Evolutionary conservation across 2,888 invertebrate species (phyloP), one percentile per base, ranked within the genome.

Genomic region (Chloroclysta siterata): DNA sequence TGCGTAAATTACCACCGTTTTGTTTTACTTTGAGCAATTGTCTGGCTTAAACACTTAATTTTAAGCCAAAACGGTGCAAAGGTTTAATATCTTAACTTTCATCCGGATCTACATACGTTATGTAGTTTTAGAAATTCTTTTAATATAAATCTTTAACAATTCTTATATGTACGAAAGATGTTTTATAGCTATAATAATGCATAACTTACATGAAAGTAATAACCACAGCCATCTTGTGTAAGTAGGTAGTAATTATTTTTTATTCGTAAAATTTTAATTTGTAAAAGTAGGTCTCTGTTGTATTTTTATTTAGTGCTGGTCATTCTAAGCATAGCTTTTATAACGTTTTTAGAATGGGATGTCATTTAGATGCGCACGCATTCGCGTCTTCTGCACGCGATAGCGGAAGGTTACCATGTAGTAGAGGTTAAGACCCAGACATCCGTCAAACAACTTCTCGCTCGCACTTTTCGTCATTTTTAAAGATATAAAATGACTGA

Each of bases 161-260:
- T 52, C 39, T 56, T 53, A 41, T 53, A 41, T 42, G 58, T 11
- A 39, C 59, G 41, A 14, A 41, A 29, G 39, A 50, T 52, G 46
- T 57, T 41, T 48, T 48, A 56, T 15, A 41, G 39, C 48, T 48
- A 39, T 53, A 39, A 39, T 53, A 39, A 46, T 59, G 63, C 54
- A 59, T 53, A 63, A 55, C 59, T 55, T 55, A 53, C 63, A 59
- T 55, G 13, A 54, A 59, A 51, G 33, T 52, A n/a, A 51, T 55
- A 46, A 44, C 29, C 28, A 7, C n/a, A 53, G 8, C 39, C 22
- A 14, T 13, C 42, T 53, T 53, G n/a, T 41, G 17, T 29, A 50
- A 17, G 46, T 8, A 46, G 17, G 8, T 46, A 17, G 17, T 46
- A 46, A 46, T 46, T 46, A 46, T 11, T 46, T 46, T 46, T 46